Base-by-base conservation (phyloP, 2,797 vertebrate genomes). In the Malacoraja senta region DNA sequence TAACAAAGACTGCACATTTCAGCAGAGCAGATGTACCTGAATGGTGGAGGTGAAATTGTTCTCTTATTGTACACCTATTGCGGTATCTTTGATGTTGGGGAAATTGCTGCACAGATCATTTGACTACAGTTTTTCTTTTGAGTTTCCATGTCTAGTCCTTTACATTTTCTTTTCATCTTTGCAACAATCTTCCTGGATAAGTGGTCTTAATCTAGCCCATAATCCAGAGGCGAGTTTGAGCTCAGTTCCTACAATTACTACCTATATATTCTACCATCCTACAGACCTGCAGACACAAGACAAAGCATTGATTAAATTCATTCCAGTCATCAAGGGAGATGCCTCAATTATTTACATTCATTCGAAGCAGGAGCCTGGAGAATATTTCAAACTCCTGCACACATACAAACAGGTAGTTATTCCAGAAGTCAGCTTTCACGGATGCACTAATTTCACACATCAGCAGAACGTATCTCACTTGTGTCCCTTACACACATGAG, bases 111-210 rank as follows among this genome's bases (percentile, higher is more conserved):
- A 32, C n/a, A 68, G 15, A 68, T 68, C 63, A 88, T 88, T 88
- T 88, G 84, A 88, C 84, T 88, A 68, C n/a, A 32, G 61, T 68
- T 88, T 88, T 88, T 32, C n/a, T 88, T 63, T 88, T 88, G 61
- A 88, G n/a, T 21, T 68, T 88, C 15, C 35, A 1, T 86, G 29
- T 88, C 32, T 29, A 65, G 32, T 68, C 8, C 21, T 35, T 68
- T 35, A 68, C 65, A 32, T 68, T 88, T 88, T n/a, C 61, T 32
- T 65, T 65, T 17, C 84, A 88, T n/a, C 84, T 63, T 19, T 68
- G 84, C n/a, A 88, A 68, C 17, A 68, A 35, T n/a, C 19, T 17
- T 32, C 10, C 77, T 65, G n/a, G n/a, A 9, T 88, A n/a, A 88
- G 29, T 68, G 7, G n/a, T 19, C n/a, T 88, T 88, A 88, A 88